phyloP scores from a whole-genome alignment of 1,140 invertebrate genomes.

The Lordiphosa collinella region DNA sequence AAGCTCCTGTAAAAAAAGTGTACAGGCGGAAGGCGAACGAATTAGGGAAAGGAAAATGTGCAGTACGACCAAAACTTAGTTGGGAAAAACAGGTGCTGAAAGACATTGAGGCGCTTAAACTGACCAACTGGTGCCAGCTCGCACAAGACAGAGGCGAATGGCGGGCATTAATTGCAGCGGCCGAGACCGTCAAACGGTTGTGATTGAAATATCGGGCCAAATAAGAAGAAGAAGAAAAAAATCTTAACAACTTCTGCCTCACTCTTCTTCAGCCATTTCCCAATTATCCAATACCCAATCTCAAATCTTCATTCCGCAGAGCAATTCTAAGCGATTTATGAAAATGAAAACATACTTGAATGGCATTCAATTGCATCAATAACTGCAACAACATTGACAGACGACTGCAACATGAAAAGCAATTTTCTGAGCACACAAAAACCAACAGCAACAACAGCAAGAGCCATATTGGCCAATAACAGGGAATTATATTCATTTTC shows the following conservation, averaged over 20 bases:
- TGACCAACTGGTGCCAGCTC: too few relatives aligned
- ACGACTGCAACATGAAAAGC: constrained; percentile 39
- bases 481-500: constrained; percentile 66
- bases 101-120: too few relatives aligned
- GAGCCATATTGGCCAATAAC: constrained; percentile 26
- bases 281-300: constrained; percentile 14
- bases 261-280: not conserved
- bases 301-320: not conserved
- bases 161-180: too few relatives aligned
- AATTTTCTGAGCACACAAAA: constrained; percentile 37
- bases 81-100: too few relatives aligned
- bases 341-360: constrained; percentile 60
- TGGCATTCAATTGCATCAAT: constrained; percentile 49
- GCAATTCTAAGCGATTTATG: constrained; percentile 39
- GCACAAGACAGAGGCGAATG: too few relatives aligned
- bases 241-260: constrained; percentile 5
- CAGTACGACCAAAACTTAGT: too few relatives aligned
- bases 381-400: constrained; percentile 33
- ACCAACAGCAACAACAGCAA: constrained; percentile 3
- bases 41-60: too few relatives aligned
- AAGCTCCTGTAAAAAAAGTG: too few relatives aligned
- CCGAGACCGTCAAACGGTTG: too few relatives aligned
- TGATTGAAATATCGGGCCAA: too few relatives aligned
- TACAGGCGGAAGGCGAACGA: too few relatives aligned
- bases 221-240: too few relatives aligned